Conservation (phyloP, 2,113 vertebrate species). For the Stomatorhinus ivindoensis region DNA sequence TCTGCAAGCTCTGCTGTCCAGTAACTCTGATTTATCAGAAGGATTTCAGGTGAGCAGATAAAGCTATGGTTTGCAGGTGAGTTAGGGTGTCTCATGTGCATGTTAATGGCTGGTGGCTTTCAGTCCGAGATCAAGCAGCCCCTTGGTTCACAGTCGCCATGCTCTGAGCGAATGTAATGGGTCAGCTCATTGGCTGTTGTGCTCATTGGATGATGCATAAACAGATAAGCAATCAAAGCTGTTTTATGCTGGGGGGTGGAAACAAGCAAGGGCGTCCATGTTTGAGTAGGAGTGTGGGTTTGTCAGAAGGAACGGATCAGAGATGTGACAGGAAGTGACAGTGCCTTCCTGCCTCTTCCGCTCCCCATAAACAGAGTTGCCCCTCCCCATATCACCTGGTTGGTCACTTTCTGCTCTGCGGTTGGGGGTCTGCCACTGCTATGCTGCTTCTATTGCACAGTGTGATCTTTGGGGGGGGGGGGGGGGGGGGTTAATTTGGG, state of each 20-base stretch:
- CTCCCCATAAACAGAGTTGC: not conserved
- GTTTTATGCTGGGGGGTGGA: not conserved
- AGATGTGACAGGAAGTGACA: not conserved
- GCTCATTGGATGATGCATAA: constrained; percentile 40
- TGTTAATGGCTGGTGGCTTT: constrained; percentile 33
- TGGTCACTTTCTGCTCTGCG: not conserved
- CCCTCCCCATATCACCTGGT: not conserved
- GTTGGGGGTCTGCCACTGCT: not conserved
- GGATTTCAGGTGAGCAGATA: constrained; percentile 77
- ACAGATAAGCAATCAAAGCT: constrained; percentile 17
- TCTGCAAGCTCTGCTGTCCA: constrained; percentile 68
- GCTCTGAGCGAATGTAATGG: constrained; percentile 46
- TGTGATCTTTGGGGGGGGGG: not conserved
- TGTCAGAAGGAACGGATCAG: not conserved
- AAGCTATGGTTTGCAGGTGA: constrained; percentile 45
- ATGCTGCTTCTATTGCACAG: constrained; percentile 29
- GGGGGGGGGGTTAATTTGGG: not conserved
- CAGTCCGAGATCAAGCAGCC: constrained; percentile 12
- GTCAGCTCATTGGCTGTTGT: constrained; percentile 51
- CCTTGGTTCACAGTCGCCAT: constrained; percentile 20
- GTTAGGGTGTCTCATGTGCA: constrained; percentile 7
- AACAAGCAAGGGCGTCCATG: not conserved
- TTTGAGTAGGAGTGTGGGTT: not conserved
- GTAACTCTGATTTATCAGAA: constrained; percentile 64
- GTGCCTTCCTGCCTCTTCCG: not conserved